A percentile compares a stretch with the other conserved stretches of the same genome.
phyloP scores from a whole-genome alignment of 2,888 invertebrate species.

The Dicyrtoma fusca region DNA sequence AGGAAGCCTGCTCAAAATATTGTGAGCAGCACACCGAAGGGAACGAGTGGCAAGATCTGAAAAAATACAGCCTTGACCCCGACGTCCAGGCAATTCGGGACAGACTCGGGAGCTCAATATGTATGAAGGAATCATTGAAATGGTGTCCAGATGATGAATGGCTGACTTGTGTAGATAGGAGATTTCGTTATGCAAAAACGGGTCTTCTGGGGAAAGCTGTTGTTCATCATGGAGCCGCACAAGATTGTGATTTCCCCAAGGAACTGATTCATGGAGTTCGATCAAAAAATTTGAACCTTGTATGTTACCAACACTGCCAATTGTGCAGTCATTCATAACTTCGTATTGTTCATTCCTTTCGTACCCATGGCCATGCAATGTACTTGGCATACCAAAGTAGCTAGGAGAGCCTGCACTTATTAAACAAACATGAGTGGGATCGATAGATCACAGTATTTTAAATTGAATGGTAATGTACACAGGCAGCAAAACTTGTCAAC shows the following conservation, averaged over 20 bases:
- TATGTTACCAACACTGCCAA: too few relatives aligned
- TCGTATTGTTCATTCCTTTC: too few relatives aligned
- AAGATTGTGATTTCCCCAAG: constrained; percentile 52
- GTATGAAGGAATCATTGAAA: constrained; percentile 41
- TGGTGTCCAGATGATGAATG: constrained; percentile 53
- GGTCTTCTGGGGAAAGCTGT: constrained; percentile 48
- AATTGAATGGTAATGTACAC: background rate
- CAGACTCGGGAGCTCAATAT: constrained; percentile 43
- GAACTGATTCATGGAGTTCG: constrained; percentile 48
- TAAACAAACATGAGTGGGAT: too few relatives aligned
- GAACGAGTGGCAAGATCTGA: constrained; percentile 45
- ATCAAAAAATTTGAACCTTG: constrained; percentile 43
- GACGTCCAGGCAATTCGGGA: constrained; percentile 44
- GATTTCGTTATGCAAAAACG: constrained; percentile 46
- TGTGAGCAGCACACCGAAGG: constrained; percentile 51
- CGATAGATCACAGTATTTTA: too few relatives aligned
- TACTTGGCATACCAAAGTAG: too few relatives aligned
- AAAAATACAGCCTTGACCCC: constrained; percentile 40
- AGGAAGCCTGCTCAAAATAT: constrained; percentile 37
- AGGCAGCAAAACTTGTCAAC: constrained; percentile 58
- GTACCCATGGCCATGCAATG: too few relatives aligned
- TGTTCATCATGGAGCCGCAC: constrained; percentile 54
- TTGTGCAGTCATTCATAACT: too few relatives aligned
- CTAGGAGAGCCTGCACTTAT: too few relatives aligned
- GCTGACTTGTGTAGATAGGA: constrained; percentile 46